A percentile compares a stretch with the other conserved stretches of the same genome.
These are phyloP conservation scores for Cryptus armator DNA, from an alignment of 2,888 invertebrate genomes.

Conservation along the genomic window DNA sequence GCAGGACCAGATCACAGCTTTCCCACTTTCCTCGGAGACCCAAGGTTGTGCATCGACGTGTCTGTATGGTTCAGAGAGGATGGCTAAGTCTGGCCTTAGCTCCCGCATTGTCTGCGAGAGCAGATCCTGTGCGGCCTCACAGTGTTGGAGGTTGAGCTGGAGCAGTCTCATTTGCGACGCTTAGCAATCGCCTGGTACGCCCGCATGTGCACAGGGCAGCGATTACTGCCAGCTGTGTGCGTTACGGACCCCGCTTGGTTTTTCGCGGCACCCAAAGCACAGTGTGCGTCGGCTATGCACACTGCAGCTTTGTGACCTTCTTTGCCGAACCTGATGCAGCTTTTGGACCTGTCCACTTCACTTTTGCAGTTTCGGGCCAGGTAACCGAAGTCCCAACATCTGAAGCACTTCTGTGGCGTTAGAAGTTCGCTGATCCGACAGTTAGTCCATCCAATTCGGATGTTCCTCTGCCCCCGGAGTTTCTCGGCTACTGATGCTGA, in stretches of 20 bases:
- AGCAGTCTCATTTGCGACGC: neutral
- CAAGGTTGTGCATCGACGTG: too few relatives aligned
- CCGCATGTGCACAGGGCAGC: constrained; percentile 46
- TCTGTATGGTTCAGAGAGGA: too few relatives aligned
- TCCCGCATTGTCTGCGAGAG: too few relatives aligned
- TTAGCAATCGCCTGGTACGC: constrained; percentile 3
- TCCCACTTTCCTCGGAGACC: too few relatives aligned
- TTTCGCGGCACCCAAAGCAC: constrained; percentile 30
- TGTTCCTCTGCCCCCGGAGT: constrained; percentile 3
- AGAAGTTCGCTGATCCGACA: constrained; percentile 28
- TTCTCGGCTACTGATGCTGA: constrained; percentile 20
- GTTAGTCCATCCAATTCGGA: constrained; percentile 44
- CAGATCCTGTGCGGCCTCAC: too few relatives aligned
- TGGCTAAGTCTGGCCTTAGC: too few relatives aligned
- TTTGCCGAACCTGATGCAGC: constrained; percentile 2
- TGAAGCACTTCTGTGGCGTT: constrained; percentile 19
- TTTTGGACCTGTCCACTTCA: constrained; percentile 9
- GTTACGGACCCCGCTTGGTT: neutral
- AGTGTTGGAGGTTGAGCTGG: too few relatives aligned
- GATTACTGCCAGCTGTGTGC: constrained; percentile 14
- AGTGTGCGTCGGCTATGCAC: constrained; percentile 40
- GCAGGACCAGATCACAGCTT: too few relatives aligned
- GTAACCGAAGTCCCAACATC: constrained; percentile 18
- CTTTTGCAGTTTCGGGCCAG: constrained; percentile 15
- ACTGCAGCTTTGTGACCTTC: constrained; percentile 25